Evolutionary conservation across 2,113 vertebrate genomes (phyloP), one percentile per base, ranked within the genome.

Genomic region (Vanacampus margaritifer): DNA sequence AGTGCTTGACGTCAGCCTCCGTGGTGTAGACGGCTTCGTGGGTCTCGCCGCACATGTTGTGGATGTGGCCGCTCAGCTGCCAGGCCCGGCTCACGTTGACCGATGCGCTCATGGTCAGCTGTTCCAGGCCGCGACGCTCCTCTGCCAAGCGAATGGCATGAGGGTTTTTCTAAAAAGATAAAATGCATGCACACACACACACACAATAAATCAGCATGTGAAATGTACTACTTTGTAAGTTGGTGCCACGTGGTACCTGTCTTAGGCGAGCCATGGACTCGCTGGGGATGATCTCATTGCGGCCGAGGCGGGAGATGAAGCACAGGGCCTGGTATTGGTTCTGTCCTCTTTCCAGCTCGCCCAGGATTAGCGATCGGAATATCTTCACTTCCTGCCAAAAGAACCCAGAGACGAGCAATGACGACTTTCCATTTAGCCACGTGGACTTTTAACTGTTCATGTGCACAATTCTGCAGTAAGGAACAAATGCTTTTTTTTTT

Each of bases 241-340:
- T 48, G 61, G 14, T 23, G 24, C 41, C 23, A 23, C 21, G n/a
- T 9, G n/a, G 21, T 41, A 93, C 97, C 95, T 99, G 97, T 69
- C 97, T 88, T 62, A 98, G 94, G 73, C 97, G 95, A 1, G 94
- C 95, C 96, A 99, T 97, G 48, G 97, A 97, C 79, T 98, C 96
- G 0, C 96, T 98, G 84, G 97, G 95, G 85, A 99, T 98, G 91
- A 99, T 95, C 85, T 99, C 97, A 83, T 95, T 97, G 90, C 83
- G 95, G 78, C 87, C 90, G 50, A 99, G 95, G 62, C 92, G 90
- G 0, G 95, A 96, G 81, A 98, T 65, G 50, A 99, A 98, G 87
- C 97, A 99, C 23, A 98, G 92, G 0, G 94, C 95, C 85, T 98
- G 96, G 90, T 97, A 98, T 86, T 99, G 96, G 85, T 91, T 97